Base-by-base conservation (phyloP, 2,797 vertebrate genomes). In the Nannoperca obscura region DNA sequence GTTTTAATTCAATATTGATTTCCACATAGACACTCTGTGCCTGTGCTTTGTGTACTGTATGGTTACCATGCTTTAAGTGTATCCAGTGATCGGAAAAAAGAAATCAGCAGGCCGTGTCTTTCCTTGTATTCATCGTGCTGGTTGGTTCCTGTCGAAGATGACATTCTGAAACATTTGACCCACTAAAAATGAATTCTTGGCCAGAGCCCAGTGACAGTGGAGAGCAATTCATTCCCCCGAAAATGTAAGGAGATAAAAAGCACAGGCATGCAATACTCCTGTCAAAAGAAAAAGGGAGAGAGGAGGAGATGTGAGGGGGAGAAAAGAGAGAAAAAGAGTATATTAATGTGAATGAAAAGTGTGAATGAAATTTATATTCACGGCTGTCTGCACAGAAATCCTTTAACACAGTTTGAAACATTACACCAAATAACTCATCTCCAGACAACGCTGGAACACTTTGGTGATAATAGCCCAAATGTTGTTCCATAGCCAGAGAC, bases 101-200 rank as follows among this genome's bases (percentile, higher is more conserved):
- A 67, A 53, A 76, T 71, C 86, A 86, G 74, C 81, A 91, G 89
- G 84, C 91, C 77, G 75, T 86, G 90, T 93, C 90, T 91, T 85
- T 90, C 85, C 89, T 91, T 89, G 91, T 93, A 89, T 95, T 94
- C 93, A 94, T 91, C 72, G 90, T 92, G 91, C 89, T 87, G 92
- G 91, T 94, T 92, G 94, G 91, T 94, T 94, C 94, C 92, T 92
- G 92, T 93, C 94, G 94, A 90, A 92, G 88, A 95, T 94, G 94
- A 95, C 94, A 92, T 92, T 94, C 94, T 94, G 89, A 93, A 94
- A 94, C 93, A 93, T 92, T 94, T 95, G 94, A 94, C 94, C 94
- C 92, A 88, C 91, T 92, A 93, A 94, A 95, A 95, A 95, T 94
- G 92, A 94, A 94, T 93, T 95, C 91, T 88, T 85, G 93, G 90